Base-by-base conservation (phyloP, 1,140 invertebrate genomes). In the Tribolium castaneum region DNA sequence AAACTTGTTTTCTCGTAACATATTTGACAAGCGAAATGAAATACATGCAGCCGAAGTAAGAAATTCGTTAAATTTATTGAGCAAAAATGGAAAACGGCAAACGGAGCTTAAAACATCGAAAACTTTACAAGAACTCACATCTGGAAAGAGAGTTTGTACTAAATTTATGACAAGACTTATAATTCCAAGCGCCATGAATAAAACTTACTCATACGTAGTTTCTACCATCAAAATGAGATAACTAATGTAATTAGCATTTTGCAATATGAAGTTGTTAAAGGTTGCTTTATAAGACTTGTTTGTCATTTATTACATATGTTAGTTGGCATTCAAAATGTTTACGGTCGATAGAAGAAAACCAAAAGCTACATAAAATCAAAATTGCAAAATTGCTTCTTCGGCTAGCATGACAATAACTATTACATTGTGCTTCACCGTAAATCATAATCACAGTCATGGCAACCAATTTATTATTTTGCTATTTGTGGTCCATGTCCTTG, bases 91-190 rank as follows among this genome's bases (percentile, higher is more conserved):
- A 19, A 51, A 30, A 73, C 30, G 51, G 70, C 49, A 52, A 25
- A 73, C 49, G 1, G 39, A 13, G 70, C 49, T 71, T 73, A 73
- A 50, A 73, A 19, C 70, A 52, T 52, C 70, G 45, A 73, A 73
- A 73, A 73, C 70, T 73, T 73, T 73, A 73, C 51, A 73, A 73
- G 70, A 73, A 73, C 70, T 73, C 70, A 34, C 51, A 73, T 73
- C 70, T 73, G 45, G 10, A 73, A 49, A 49, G 70, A 73, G 70
- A 73, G 70, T 49, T 73, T 73, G 70, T 73, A 30, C 45, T 51
- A 73, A 30, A 73, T 73, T 73, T 73, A 73, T 73, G 49, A 73
- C 49, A 19, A 14, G 70, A 73, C 70, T 73, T 73, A 73, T 73
- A 73, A 71, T 73, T 73, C 70, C 51, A 49, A 52, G 16, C 49